phyloP scores from a whole-genome alignment of 2,888 invertebrate genomes.

The Tortrix viridana region DNA sequence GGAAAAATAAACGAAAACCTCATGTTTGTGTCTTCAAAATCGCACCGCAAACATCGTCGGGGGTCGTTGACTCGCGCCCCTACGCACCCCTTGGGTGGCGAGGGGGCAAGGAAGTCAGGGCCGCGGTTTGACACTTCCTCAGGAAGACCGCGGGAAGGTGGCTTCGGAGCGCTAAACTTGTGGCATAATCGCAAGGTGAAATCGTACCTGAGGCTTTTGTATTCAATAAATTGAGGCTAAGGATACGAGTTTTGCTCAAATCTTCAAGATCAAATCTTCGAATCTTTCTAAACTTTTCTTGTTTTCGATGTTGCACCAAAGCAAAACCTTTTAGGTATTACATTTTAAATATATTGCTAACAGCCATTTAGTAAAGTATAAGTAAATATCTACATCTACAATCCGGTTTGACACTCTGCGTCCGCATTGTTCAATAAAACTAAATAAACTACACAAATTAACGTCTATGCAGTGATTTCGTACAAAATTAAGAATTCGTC shows the following conservation, averaged over 20 bases:
- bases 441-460: constrained; percentile 21
- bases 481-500: constrained; percentile 32
- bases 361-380: neutral
- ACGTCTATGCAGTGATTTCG: constrained; percentile 33
- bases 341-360: too few species aligned
- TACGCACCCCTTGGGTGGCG: constrained; percentile 58
- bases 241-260: neutral
- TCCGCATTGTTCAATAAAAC: constrained; percentile 17
- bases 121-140: constrained; percentile 83
- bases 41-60: constrained; percentile 73
- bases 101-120: constrained; percentile 67
- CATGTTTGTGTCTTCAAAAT: constrained; percentile 78
- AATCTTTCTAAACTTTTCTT: too few species aligned
- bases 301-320: neutral
- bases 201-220: neutral
- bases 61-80: constrained; percentile 70
- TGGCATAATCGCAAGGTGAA: constrained; percentile 33
- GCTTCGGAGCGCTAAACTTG: constrained; percentile 69
- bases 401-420: constrained; percentile 25
- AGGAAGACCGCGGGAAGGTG: constrained; percentile 63
- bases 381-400: neutral
- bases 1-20: constrained; percentile 68
- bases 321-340: neutral
- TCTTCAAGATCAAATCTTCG: too few species aligned
- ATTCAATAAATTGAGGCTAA: neutral